These are phyloP conservation scores for Clamator glandarius DNA, from an alignment of 2,797 vertebrate genomes.

Conservation along the genomic window DNA sequence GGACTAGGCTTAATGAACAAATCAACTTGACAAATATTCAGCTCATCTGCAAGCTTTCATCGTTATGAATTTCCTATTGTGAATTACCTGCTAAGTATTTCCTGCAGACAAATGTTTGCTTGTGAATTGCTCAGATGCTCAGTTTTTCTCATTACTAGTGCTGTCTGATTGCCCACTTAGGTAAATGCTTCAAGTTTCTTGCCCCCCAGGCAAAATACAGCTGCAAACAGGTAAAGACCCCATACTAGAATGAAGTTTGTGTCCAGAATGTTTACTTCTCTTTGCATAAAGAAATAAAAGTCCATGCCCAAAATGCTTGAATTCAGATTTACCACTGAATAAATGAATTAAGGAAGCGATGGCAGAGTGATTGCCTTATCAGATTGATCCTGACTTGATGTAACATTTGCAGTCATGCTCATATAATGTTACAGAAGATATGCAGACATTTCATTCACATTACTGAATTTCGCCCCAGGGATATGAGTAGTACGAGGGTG, in stretches of 20 bases:
- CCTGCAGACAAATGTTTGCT: neutral
- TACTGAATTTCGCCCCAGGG: neutral
- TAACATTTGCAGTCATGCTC: neutral
- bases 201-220: neutral
- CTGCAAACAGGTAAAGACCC: neutral
- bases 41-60: neutral
- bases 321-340: neutral
- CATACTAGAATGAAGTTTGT: neutral
- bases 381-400: neutral
- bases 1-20: neutral
- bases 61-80: neutral
- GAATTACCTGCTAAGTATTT: neutral
- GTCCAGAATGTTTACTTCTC: neutral
- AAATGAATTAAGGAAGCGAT: neutral
- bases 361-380: neutral
- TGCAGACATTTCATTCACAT: neutral
- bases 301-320: neutral
- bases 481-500: neutral
- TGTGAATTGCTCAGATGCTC: neutral
- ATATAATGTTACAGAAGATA: neutral
- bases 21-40: constrained; percentile 6
- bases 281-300: neutral
- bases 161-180: neutral
- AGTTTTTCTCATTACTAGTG: neutral
- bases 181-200: neutral